Evolutionary conservation across 2,888 invertebrate species (phyloP).

Genomic region (Eupsilia transversa): DNA sequence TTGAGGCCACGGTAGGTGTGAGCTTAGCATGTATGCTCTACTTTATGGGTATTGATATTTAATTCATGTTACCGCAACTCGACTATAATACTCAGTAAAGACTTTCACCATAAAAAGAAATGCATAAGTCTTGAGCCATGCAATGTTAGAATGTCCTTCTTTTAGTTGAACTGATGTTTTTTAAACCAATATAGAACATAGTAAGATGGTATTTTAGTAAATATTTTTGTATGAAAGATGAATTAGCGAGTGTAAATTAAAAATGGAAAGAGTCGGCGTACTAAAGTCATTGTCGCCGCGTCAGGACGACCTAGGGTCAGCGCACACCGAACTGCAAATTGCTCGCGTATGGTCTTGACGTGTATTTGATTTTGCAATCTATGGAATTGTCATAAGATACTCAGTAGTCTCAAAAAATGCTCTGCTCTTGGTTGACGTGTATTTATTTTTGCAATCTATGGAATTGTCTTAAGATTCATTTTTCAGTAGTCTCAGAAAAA

Average conservation of each 20-base stretch:
- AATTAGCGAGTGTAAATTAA: neutral
- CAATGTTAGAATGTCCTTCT: neutral
- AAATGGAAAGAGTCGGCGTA: neutral
- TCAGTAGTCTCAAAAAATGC: too few species aligned
- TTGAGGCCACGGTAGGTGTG: slow-evolving; percentile 76
- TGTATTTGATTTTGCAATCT: too few species aligned
- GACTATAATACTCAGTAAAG: neutral
- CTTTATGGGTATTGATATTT: slow-evolving; percentile 12
- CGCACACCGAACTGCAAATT: too few species aligned
- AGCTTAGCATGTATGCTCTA: slow-evolving; percentile 73
- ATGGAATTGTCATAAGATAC: too few species aligned
- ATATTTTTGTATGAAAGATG: neutral
- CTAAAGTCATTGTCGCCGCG: neutral
- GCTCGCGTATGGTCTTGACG: too few species aligned
- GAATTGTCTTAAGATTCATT: too few species aligned
- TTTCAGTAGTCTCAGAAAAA: too few species aligned
- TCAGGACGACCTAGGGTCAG: too few species aligned
- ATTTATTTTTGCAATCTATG: too few species aligned
- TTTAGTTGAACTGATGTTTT: neutral
- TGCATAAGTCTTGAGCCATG: neutral
- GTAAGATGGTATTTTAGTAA: neutral
- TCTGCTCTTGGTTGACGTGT: too few species aligned
- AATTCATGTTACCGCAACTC: neutral
- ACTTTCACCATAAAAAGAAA: neutral
- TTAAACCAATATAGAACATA: neutral